Evolutionary conservation across 2,113 vertebrate species (phyloP), one percentile per base, ranked within the genome.

Genomic region (Chaenogobius annularis): DNA sequence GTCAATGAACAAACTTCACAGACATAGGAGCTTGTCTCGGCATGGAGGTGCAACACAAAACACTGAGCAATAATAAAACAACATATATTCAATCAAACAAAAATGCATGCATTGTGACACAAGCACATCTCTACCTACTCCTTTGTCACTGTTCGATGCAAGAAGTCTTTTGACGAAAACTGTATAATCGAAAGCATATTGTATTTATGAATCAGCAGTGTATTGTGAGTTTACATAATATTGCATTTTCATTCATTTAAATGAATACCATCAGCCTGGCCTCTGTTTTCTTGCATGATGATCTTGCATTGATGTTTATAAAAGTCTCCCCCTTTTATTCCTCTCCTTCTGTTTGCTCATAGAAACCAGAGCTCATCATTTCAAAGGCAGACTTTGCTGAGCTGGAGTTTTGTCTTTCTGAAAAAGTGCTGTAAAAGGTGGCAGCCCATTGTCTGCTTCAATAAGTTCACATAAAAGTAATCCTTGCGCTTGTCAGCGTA

Each of bases 81-180:
- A n/a, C n/a, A n/a, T n/a, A n/a, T n/a, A n/a, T n/a, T n/a, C n/a
- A n/a, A n/a, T n/a, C n/a, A n/a, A n/a, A n/a, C n/a, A n/a, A n/a
- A n/a, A n/a, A n/a, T n/a, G n/a, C n/a, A n/a, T n/a, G n/a, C n/a
- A 61, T 48, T 35, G 66, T 56, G 68, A 84, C 74, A 82, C 76
- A 74, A 62, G 70, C 79, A 48, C 47, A 12, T 43, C 17, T 23
- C 10, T 17, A 73, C 73, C 69, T 69, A 68, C 22, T 26, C 17
- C 23, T 6, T 82, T 78, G 85, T 82, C n/a, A 46, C 23, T 15
- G 50, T 67, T 61, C 68, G 61, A 72, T 15, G 54, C 31, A 78
- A 73, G 75, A 37, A 67, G 11, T 7, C 44, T 46, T 46, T 11
- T 46, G 44, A 12, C 1, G 26, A 31, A 46, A 46, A 46, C 7